phyloP scores from a whole-genome alignment of 2,888 invertebrate species.

The Parelbella ahira region DNA sequence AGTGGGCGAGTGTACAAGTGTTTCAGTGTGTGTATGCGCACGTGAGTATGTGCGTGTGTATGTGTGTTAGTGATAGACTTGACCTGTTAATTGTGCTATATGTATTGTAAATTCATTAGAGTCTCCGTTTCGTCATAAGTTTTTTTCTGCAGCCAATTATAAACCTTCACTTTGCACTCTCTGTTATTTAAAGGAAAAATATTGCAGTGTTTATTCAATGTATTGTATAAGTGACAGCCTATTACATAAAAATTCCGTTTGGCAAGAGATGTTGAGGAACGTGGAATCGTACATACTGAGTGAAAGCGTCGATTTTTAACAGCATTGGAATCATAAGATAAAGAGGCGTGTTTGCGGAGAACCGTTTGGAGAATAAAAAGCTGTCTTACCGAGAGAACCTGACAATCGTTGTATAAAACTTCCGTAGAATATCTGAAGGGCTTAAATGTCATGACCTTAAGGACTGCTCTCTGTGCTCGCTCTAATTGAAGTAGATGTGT shows the following conservation, averaged over 20 bases:
- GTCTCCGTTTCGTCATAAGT: slow-evolving; percentile 3
- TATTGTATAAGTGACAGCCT: slow-evolving; percentile 8
- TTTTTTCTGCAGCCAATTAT: slow-evolving; percentile 2
- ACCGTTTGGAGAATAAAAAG: neutral
- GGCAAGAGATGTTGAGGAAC: slow-evolving; percentile 1
- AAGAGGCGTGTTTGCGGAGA: neutral
- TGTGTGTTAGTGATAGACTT: too few species aligned
- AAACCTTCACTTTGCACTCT: neutral
- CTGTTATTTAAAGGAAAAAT: neutral
- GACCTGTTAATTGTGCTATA: too few species aligned
- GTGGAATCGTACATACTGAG: neutral
- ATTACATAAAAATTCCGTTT: slow-evolving; percentile 2
- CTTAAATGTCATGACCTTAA: slow-evolving; percentile 8
- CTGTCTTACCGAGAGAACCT: slow-evolving; percentile 8
- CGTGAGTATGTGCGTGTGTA: too few species aligned
- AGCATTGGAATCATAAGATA: neutral
- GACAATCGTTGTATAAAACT: neutral
- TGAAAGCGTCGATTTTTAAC: slow-evolving; percentile 1
- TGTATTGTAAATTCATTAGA: too few species aligned
- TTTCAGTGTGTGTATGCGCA: too few species aligned
- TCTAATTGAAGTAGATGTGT: slow-evolving; percentile 3
- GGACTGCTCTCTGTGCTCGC: slow-evolving; percentile 8
- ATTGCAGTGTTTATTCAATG: slow-evolving; percentile 2
- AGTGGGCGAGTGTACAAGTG: too few species aligned
- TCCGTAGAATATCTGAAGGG: slow-evolving; percentile 9